Percentiles rank a stretch among this genome's conserved stretches.
These are phyloP conservation scores for Brienomyrus brachyistius DNA, from an alignment of 2,113 vertebrate species.

Conservation along the genomic window DNA sequence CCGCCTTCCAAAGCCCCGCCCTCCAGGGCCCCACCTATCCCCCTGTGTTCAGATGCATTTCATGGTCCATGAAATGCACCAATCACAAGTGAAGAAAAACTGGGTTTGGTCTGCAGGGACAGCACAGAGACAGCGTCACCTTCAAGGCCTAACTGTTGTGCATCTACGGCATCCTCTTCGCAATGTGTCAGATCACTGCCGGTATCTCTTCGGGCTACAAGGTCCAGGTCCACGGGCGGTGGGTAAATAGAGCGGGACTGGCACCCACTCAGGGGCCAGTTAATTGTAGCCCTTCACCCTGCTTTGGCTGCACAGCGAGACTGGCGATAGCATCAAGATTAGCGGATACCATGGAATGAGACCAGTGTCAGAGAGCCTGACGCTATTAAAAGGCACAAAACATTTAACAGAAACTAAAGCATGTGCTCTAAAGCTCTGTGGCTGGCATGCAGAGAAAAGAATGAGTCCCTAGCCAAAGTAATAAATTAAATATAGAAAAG, in stretches of 20 bases:
- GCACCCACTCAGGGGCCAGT: neutral
- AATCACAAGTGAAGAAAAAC: too few species aligned
- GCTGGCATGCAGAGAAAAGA: neutral
- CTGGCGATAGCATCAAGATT: neutral
- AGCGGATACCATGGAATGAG: neutral
- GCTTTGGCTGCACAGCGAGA: neutral
- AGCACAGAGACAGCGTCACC: too few species aligned
- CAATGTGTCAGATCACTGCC: too few species aligned
- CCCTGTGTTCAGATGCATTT: too few species aligned
- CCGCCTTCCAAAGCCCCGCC: too few species aligned
- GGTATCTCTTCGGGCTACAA: too few species aligned
- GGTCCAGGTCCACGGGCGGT: neutral
- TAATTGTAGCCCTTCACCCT: neutral
- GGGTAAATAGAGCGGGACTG: neutral
- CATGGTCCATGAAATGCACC: too few species aligned
- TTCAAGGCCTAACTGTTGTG: too few species aligned
- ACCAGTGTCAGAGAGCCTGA: neutral
- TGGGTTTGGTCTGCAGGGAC: too few species aligned
- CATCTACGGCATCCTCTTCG: too few species aligned
- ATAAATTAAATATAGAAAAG: neutral
- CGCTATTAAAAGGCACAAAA: neutral
- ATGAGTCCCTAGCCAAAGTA: neutral
- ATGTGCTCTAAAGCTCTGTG: neutral
- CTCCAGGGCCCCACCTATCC: too few species aligned
- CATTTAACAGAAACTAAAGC: neutral